Base-by-base conservation (phyloP, 2,888 invertebrate genomes). In the Uloborus plumipes region DNA sequence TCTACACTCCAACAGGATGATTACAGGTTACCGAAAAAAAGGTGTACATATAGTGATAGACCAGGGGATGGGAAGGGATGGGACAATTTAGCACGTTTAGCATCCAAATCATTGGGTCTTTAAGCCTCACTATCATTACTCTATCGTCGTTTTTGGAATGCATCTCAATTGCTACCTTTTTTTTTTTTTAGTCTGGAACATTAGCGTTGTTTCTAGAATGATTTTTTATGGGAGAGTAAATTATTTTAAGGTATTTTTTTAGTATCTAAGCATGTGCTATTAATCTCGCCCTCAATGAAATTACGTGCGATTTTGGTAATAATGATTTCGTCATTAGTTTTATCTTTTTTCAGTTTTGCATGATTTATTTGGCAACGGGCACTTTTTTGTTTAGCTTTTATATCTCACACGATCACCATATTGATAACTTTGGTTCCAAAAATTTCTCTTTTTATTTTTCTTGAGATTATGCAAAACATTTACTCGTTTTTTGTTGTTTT, bases 71-170 rank as follows among this genome's bases (percentile, higher is more conserved):
- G 61, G 58, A 62, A 31, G 50, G 58, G 50, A 69, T 59, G 51
- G 74, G 64, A 70, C 80, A 81, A 81, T 81, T 81, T 81, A 64
- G 47, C 64, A 64, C 80, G 22, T 81, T 80, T 81, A 74, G 62
- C 55, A 47, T 49, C 74, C 50, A 70, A 81, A 74, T 81, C 80
- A 74, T 66, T 49, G 66, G 64, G 49, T 70, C 80, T 80, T 67
- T 73, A 72, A 53, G 53, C 7, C 53, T 51, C 67, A 47, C 80
- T 81, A 74, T 81, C 80, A 81, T 81, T 81, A 81, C 55, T 22
- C 47, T 51, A 62, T 62, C 80, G 55, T 31, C 53, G 65, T 55
- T 67, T 59, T 75, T 50, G 26, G 26, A 59, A 53, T 74, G 39
- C 59, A 49, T 65, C 65, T 66, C 65, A 31, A 55, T 64, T 31